Evolutionary conservation across 37 sponge, comb jelly and placozoan species (phyloP).

Genomic region (Cladorhizidae sp.): DNA sequence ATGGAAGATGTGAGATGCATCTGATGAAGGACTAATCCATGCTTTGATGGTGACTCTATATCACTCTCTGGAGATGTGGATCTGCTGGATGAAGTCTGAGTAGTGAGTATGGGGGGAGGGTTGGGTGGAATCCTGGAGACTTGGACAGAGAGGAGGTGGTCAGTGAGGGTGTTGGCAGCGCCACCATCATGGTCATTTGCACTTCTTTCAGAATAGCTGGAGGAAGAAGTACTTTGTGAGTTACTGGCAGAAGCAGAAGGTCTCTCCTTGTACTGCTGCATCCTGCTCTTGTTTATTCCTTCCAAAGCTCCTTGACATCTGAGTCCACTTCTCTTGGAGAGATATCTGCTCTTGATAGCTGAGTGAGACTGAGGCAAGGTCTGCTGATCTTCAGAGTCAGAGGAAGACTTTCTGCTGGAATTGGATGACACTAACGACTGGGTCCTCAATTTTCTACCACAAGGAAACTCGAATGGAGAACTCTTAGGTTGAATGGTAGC

Average conservation of each 20-base stretch:
- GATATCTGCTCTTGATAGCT: too few species aligned
- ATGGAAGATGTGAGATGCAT: too few species aligned
- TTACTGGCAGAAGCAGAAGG: not conserved
- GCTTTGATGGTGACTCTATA: not conserved
- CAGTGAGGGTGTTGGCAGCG: not conserved
- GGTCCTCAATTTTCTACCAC: not conserved
- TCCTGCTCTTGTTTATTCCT: not conserved
- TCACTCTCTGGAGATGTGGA: not conserved
- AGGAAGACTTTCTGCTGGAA: not conserved
- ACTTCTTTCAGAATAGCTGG: not conserved
- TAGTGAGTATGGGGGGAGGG: not conserved
- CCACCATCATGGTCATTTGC: not conserved
- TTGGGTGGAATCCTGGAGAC: not conserved
- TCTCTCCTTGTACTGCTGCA: slow-evolving; percentile 1
- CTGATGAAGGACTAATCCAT: not conserved
- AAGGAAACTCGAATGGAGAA: too few species aligned
- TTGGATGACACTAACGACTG: not conserved
- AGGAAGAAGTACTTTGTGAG: too few species aligned
- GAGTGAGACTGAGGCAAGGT: not conserved
- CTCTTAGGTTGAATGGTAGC: too few species aligned
- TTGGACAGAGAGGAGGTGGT: not conserved
- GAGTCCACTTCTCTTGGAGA: slow-evolving; percentile 1
- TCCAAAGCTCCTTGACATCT: slow-evolving; percentile 17
- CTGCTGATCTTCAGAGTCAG: slow-evolving; percentile 8
- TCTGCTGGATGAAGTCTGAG: not conserved